Conservation (phyloP, 2,888 invertebrate genomes). For the Zaprionus lineosus region DNA sequence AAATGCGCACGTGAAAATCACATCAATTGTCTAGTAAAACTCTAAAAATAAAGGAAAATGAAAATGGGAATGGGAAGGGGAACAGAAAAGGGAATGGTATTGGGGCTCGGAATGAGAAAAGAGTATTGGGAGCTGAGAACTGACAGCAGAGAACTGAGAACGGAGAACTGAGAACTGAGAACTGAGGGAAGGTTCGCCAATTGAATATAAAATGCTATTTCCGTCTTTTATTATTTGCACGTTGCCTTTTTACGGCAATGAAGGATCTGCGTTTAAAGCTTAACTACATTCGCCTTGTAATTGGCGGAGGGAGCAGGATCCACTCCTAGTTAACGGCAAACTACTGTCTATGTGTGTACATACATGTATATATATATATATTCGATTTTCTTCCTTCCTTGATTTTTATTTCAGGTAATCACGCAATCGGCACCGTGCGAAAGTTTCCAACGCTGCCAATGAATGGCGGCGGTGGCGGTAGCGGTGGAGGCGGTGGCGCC, state of each 20-base stretch:
- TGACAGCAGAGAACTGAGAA: not conserved
- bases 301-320: conserved; percentile 54
- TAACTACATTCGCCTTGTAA: conserved; percentile 43
- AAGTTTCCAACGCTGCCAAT: conserved; percentile 83
- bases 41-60: conserved; percentile 41
- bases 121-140: not conserved
- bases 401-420: conserved; percentile 83
- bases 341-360: not conserved
- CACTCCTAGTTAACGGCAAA: not conserved
- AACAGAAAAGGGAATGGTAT: too few species aligned
- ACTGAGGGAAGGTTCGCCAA: conserved; percentile 45
- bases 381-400: conserved; percentile 57
- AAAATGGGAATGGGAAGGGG: not conserved
- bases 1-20: conserved; percentile 76
- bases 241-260: conserved; percentile 40
- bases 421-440: conserved; percentile 83
- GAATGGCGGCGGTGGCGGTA: conserved; percentile 73
- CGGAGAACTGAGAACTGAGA: not conserved
- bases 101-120: not conserved
- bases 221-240: conserved; percentile 75
- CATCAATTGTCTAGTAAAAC: conserved; percentile 70
- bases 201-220: conserved; percentile 78
- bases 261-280: conserved; percentile 35
- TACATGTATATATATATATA: conserved; percentile 47
- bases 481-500: conserved; percentile 14